phyloP scores from a whole-genome alignment of 2,888 invertebrate genomes.

The Pachydiplax longipennis region DNA sequence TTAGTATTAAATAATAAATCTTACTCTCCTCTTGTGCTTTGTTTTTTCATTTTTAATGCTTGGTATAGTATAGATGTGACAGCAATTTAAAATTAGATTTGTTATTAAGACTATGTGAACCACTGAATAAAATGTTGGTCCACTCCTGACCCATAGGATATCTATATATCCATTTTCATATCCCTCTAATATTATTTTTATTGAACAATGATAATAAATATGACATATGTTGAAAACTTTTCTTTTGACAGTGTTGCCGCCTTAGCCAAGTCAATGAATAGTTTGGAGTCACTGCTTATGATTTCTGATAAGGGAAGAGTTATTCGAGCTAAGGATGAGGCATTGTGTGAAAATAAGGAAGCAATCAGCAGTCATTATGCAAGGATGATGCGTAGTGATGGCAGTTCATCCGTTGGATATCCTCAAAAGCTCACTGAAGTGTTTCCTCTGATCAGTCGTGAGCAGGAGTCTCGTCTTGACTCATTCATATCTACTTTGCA shows the following conservation, averaged over 20 bases:
- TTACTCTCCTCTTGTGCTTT: too few species aligned
- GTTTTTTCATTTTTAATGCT: too few species aligned
- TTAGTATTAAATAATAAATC: too few species aligned
- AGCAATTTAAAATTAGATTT: too few species aligned
- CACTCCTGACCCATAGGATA: too few species aligned
- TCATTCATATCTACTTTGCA: conserved; percentile 61
- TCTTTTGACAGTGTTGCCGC: conserved; percentile 53
- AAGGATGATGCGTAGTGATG: conserved; percentile 60
- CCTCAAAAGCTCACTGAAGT: conserved; percentile 55
- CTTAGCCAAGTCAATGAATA: conserved; percentile 57
- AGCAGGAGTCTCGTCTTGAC: conserved; percentile 65
- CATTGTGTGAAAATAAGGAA: conserved; percentile 21
- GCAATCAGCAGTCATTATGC: conserved; percentile 29
- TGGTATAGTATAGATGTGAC: too few species aligned
- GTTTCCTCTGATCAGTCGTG: conserved; percentile 58
- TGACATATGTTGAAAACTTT: background rate
- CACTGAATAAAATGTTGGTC: too few species aligned
- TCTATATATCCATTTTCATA: too few species aligned
- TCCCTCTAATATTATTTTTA: too few species aligned
- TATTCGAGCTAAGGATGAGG: background rate
- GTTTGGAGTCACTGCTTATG: conserved; percentile 57
- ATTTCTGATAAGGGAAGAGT: conserved; percentile 53
- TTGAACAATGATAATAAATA: too few species aligned
- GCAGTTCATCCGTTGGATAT: conserved; percentile 61
- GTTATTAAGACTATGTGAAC: too few species aligned